phyloP scores from a whole-genome alignment of 2,888 invertebrate species.

The Euphydryas editha region DNA sequence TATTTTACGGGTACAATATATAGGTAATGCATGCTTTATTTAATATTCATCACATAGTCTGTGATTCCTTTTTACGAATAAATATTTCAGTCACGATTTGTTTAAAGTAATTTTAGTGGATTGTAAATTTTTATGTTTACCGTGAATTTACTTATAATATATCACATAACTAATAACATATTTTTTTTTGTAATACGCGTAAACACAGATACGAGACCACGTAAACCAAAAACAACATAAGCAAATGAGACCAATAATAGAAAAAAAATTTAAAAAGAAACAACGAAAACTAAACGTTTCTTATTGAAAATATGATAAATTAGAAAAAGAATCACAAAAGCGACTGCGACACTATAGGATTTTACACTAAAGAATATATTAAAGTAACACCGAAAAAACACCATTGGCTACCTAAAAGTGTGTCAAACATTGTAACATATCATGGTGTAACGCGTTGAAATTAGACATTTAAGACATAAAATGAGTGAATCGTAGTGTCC shows the following conservation, averaged over 20 bases:
- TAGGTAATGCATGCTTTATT: slow-evolving; percentile 16
- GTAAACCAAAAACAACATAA: too few relatives aligned
- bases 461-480: slow-evolving; percentile 28
- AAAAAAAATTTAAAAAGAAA: too few relatives aligned
- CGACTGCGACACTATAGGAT: not conserved
- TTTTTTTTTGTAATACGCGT: too few relatives aligned
- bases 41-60: slow-evolving; percentile 31
- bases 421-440: slow-evolving; percentile 23
- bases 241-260: too few relatives aligned
- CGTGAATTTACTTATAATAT: too few relatives aligned
- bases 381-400: not conserved
- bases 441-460: slow-evolving; percentile 24
- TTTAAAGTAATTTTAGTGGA: not conserved
- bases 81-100: not conserved
- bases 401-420: slow-evolving; percentile 9
- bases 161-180: too few relatives aligned
- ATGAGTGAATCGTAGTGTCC: slow-evolving; percentile 31
- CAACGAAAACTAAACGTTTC: too few relatives aligned
- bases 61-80: not conserved
- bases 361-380: not conserved
- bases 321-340: too few relatives aligned
- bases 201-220: too few relatives aligned
- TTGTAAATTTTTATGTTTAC: too few relatives aligned
- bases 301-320: too few relatives aligned
- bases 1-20: slow-evolving; percentile 33